Evolutionary conservation across 2,888 invertebrate species (phyloP).

Genomic region (Lottia scabra): DNA sequence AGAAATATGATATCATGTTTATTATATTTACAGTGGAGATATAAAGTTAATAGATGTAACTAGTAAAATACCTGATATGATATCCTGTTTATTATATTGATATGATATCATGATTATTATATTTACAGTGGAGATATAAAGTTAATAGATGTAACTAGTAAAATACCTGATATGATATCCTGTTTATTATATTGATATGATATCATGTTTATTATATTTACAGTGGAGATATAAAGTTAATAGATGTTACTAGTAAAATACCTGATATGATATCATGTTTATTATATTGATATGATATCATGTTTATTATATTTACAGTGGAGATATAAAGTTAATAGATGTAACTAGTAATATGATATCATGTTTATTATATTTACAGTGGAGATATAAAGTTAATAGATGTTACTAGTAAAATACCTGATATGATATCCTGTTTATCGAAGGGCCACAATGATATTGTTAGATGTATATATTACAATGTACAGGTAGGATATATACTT

Average conservation of each 20-base stretch:
- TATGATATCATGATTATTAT: no score
- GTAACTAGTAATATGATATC: no score
- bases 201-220: no score
- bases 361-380: conserved; percentile 28
- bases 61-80: conserved; percentile 19
- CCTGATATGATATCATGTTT: not conserved
- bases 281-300: no score
- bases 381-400: conserved; percentile 36
- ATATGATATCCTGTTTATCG: conserved; percentile 30
- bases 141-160: no score
- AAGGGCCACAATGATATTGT: conserved; percentile 50
- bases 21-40: conserved; percentile 35
- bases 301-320: no score
- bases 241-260: no score
- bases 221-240: no score
- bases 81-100: conserved; percentile 33
- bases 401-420: conserved; percentile 17
- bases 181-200: no score
- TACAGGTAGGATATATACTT: conserved; percentile 36
- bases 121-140: no score
- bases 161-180: no score
- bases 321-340: no score
- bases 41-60: conserved; percentile 32
- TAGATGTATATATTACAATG: conserved; percentile 47
- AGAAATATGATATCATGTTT: not conserved